Percentiles rank a stretch among this genome's conserved stretches.
phyloP scores from a whole-genome alignment of 2,797 vertebrate genomes.

The Lacerta bilineata region DNA sequence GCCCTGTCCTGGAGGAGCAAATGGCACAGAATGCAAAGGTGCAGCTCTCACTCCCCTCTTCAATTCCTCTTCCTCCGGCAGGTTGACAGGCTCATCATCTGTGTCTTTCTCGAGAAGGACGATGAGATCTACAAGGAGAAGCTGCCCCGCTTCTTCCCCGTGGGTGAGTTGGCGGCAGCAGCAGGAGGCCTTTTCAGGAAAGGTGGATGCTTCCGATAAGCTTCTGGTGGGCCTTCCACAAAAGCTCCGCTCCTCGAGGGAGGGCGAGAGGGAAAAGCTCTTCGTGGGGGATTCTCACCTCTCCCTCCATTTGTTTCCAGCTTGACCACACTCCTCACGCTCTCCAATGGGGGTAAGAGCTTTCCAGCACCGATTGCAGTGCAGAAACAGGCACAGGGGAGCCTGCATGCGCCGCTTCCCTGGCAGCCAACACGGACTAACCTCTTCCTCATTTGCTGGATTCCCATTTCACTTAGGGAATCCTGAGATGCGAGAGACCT shows the following conservation, averaged over 20 bases:
- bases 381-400: not conserved
- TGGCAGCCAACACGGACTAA: not conserved
- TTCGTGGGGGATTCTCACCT: slow-evolving; percentile 5
- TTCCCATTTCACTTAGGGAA: not conserved
- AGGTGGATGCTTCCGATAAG: not conserved
- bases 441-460: not conserved
- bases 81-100: slow-evolving; percentile 91
- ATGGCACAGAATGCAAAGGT: fast-evolving
- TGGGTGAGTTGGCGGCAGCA: slow-evolving; percentile 74
- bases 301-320: slow-evolving; percentile 72
- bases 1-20: not conserved
- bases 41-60: fast-evolving
- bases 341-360: slow-evolving; percentile 69
- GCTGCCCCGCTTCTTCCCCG: slow-evolving; percentile 88
- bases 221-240: not conserved
- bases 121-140: slow-evolving; percentile 84
- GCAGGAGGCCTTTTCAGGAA: not conserved
- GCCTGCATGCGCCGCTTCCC: not conserved
- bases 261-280: not conserved
- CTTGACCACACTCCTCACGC: slow-evolving; percentile 60
- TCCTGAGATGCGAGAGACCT: not conserved
- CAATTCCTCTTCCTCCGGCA: slow-evolving; percentile 47
- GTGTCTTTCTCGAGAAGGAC: slow-evolving; percentile 89
- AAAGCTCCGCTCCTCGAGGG: not conserved
- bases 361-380: slow-evolving; percentile 28